phyloP scores from a whole-genome alignment of 2,797 vertebrate genomes.

The Triplophysa yarkandensis region DNA sequence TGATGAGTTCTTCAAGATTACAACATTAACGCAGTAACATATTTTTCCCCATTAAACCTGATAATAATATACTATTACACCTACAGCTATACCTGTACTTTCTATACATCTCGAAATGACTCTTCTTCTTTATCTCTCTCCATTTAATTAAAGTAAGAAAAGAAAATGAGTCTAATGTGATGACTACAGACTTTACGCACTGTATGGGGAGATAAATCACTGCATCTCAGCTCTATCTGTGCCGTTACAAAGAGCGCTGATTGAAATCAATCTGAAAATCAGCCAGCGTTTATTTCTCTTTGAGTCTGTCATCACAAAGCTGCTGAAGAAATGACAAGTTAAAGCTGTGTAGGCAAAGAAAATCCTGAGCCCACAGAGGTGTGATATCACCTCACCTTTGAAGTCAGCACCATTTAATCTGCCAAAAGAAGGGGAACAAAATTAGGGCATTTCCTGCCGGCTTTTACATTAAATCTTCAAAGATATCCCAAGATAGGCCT shows the following conservation, averaged over 20 bases:
- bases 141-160: not conserved
- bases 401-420: conserved; percentile 33
- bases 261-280: conserved; percentile 60
- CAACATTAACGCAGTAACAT: not conserved
- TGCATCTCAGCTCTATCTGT: conserved; percentile 42
- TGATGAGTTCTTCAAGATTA: conserved; percentile 6
- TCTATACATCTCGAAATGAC: not conserved
- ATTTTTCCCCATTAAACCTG: not conserved
- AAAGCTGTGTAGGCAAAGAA: conserved; percentile 30
- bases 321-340: conserved; percentile 38
- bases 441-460: not conserved
- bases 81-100: not conserved
- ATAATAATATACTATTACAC: not conserved
- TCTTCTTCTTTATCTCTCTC: not conserved
- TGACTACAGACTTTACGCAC: conserved; percentile 14
- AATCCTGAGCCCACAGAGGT: conserved; percentile 7
- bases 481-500: conserved; percentile 5
- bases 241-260: conserved; percentile 54
- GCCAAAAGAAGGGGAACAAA: conserved; percentile 13
- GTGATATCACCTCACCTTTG: conserved; percentile 21
- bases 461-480: conserved; percentile 4
- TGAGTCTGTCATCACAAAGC: conserved; percentile 44
- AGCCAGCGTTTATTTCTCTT: conserved; percentile 48
- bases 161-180: conserved; percentile 7
- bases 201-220: conserved; percentile 28